phyloP scores from a whole-genome alignment of 2,113 vertebrate genomes.

The Pao palembangensis region DNA sequence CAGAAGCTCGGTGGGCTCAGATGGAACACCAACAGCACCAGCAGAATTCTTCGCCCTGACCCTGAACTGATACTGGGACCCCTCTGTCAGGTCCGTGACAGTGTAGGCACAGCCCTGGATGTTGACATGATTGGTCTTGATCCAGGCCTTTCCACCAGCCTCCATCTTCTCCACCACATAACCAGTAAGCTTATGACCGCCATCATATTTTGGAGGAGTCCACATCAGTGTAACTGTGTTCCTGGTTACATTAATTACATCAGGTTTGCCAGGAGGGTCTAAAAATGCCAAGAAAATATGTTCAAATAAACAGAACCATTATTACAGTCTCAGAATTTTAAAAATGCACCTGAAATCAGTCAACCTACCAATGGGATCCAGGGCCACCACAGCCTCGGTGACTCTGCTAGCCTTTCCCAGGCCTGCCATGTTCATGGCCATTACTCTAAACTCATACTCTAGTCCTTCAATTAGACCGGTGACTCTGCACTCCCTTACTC shows the following conservation, averaged over 20 bases:
- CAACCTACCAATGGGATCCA: conserved; percentile 94
- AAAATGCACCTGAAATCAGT: not conserved
- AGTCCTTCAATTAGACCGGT: conserved; percentile 91
- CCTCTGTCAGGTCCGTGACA: conserved; percentile 87
- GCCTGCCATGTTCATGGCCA: conserved; percentile 95
- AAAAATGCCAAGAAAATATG: conserved; percentile 26
- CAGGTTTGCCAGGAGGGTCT: conserved; percentile 98
- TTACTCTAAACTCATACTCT: conserved; percentile 97
- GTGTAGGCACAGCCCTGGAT: conserved; percentile 93
- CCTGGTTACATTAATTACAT: conserved; percentile 92
- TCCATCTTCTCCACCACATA: conserved; percentile 95
- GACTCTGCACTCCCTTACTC: conserved; percentile 94
- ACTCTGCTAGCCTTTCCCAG: conserved; percentile 91
- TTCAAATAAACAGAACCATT: not conserved
- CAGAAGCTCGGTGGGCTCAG: conserved; percentile 86
- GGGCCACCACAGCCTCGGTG: conserved; percentile 87
- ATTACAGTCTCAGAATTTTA: not conserved
- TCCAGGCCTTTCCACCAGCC: conserved; percentile 87
- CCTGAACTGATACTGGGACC: conserved; percentile 91
- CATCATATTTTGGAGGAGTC: conserved; percentile 95
- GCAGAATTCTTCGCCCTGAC: conserved; percentile 94
- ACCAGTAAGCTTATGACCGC: conserved; percentile 92
- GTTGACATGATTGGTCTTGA: conserved; percentile 95
- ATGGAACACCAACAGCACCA: conserved; percentile 90
- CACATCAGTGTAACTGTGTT: conserved; percentile 91